Conservation (phyloP, 1,140 invertebrate genomes). For the Eurytemora carolleeae region DNA sequence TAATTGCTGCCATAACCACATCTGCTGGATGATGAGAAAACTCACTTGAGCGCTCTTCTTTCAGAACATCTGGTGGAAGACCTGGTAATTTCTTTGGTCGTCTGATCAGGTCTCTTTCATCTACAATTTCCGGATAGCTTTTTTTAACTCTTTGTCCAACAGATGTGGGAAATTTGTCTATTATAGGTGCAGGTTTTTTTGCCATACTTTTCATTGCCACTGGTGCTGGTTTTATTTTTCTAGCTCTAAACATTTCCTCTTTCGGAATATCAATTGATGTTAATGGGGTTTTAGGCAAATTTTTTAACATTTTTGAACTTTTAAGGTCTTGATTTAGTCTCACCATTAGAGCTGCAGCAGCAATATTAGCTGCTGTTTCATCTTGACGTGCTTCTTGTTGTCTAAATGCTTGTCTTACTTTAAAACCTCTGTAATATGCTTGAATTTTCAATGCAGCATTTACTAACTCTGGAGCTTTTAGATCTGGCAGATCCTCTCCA, state of each 20-base stretch:
- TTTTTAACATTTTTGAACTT: background rate
- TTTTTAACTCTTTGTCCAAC: background rate
- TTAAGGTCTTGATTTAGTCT: background rate
- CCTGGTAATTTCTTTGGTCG: background rate
- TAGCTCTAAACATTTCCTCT: background rate
- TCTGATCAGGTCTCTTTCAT: background rate
- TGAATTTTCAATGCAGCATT: conserved; percentile 2
- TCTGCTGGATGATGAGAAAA: conserved; percentile 6
- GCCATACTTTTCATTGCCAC: background rate
- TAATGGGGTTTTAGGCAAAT: background rate
- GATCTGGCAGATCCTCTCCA: conserved; percentile 3
- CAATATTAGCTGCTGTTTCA: background rate
- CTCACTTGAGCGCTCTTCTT: background rate
- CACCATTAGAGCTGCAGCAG: background rate
- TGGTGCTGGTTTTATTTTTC: background rate
- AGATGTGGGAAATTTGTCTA: background rate
- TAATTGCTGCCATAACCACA: conserved; percentile 11
- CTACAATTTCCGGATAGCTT: background rate
- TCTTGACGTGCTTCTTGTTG: background rate
- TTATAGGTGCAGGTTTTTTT: background rate
- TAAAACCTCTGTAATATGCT: background rate
- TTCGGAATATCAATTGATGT: background rate
- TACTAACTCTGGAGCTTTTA: background rate
- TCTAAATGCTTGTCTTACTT: background rate
- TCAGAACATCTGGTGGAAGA: background rate